Base-by-base conservation (phyloP, 2,888 invertebrate genomes). In the Epirrhoe alternata region DNA sequence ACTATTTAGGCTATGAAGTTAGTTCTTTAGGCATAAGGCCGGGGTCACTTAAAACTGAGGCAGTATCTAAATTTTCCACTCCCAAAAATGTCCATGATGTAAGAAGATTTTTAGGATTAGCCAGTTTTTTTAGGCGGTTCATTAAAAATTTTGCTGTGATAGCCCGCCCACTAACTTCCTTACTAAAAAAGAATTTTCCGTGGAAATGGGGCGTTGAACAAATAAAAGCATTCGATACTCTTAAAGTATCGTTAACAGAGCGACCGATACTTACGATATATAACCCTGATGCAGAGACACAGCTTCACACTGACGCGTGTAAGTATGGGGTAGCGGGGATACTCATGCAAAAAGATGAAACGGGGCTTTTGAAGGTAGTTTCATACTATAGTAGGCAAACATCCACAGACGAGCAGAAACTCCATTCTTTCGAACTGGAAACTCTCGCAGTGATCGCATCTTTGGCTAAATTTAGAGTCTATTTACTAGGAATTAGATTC, bases 231-330 rank as follows among this genome's bases (percentile, higher is more conserved):
- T 52, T 31, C 51, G 24, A 52, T 5, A n/a, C 30, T 6, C 51
- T 52, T 6, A 52, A 52, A 31, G 30, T 10, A 6, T 12, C n/a
- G 31, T 14, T 52, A 12, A n/a, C n/a, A n/a, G 10, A 31, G n/a
- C 12, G 51, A 31, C 51, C 51, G 31, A 12, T 52, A 6, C n/a
- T 52, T 6, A 31, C 51, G 1, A 12, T 52, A 14, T 52, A 52
- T 52, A n/a, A 52, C 6, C 51, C 30, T 12, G n/a, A 12, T 30
- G 51, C 51, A n/a, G 31, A 52, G 6, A 30, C n/a, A 2, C 31
- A 53, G 33, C n/a, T 53, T 0, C 52, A 53, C 30, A 53, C 52
- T 5, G 52, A 53, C n/a, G 52, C 52, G 1, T 33, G 52, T 33
- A 53, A 53, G 8, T 31, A 33, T 1, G 52, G 52, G 1, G 33